These are phyloP conservation scores for Hypena proboscidalis DNA, from an alignment of 2,888 invertebrate genomes.

Conservation along the genomic window DNA sequence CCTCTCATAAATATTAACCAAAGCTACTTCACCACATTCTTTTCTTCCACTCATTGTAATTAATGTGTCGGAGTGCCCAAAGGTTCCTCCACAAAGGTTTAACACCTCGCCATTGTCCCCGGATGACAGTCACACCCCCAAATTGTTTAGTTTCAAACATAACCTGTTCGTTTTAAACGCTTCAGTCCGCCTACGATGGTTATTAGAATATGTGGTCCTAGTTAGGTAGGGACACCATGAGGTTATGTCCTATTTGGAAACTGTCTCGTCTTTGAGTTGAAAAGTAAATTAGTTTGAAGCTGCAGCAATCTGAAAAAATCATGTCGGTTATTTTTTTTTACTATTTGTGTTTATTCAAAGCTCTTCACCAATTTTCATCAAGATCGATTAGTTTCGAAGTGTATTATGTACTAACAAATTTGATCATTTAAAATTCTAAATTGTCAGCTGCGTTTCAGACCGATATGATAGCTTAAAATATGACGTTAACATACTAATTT, in stretches of 20 bases:
- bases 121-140: conserved; percentile 69
- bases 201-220: conserved; percentile 67
- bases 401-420: no score
- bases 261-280: no score
- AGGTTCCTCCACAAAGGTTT: conserved; percentile 66
- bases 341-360: no score
- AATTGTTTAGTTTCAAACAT: conserved; percentile 55
- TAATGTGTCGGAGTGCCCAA: conserved; percentile 50
- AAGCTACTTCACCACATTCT: conserved; percentile 12
- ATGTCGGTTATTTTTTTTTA: no score
- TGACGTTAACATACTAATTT: no score
- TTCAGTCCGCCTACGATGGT: conserved; percentile 67
- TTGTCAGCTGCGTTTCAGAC: no score
- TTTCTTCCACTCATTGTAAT: conserved; percentile 40
- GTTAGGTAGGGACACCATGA: conserved; percentile 36
- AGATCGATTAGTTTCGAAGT: no score
- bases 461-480: no score
- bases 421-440: no score
- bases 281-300: no score
- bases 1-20: conserved; percentile 19
- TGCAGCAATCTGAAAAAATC: no score
- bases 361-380: no score
- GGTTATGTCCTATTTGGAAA: neutral
- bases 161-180: conserved; percentile 54
- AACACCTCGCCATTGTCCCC: conserved; percentile 71